Evolutionary conservation across 2,888 invertebrate genomes (phyloP), one percentile per base, ranked within the genome.

Genomic region (Acanthoscelides obtectus): DNA sequence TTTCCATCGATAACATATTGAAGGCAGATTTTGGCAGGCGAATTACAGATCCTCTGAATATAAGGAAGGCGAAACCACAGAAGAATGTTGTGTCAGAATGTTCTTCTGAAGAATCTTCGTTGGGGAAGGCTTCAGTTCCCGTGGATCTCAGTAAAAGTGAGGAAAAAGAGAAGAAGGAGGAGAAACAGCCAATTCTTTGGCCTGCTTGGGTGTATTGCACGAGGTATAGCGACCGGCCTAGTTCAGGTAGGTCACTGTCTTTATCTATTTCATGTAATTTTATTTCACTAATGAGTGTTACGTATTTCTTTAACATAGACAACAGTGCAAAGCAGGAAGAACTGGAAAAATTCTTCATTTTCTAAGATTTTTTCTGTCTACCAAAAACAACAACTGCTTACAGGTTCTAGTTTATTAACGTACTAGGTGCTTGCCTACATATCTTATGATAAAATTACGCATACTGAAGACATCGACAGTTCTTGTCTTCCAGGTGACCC

Each of bases 131-230:
- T 67, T 68, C 78, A 22, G 83, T 81, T 20, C 85, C 85, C 12
- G 85, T 86, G 12, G 85, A 86, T 80, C 77, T 86, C 71, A 84
- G 84, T 72, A 85, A 84, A 73, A 82, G 82, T 64, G 82, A 86
- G 64, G 77, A 76, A 27, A 79, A n/a, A 71, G 72, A 66, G 79
- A 83, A 73, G 76, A 80, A 72, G 70, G 79, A 80, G 64, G 69
- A 66, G 81, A 82, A 45, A 80, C 82, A 64, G 76, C 81, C 69
- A 84, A 84, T 70, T 84, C 85, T 1, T 87, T 97, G 96, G 95
- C 98, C 98, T 0, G 98, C 98, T 27, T 99, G 98, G 99, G 96
- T 99, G 67, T 99, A 96, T 87, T 99, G 98, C 87, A 99, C 98
- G 6, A 88, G 99, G 83, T 99, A 99, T 87, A 94, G 93, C 80